Evolutionary conservation across 2,113 vertebrate species (phyloP).

Genomic region (Dermatemys mawii): DNA sequence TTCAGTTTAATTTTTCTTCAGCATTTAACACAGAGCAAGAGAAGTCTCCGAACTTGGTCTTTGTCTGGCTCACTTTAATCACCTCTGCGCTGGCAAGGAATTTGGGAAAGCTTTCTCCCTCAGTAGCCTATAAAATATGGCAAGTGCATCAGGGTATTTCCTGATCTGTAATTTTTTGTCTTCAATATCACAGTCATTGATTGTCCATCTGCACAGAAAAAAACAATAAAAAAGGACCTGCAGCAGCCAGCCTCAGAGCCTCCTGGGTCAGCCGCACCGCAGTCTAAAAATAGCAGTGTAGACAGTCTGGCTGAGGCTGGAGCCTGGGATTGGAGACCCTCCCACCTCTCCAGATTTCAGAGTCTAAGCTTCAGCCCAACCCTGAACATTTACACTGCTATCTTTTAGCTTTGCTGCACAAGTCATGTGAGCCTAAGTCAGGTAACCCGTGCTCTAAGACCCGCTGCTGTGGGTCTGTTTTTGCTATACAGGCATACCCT

Average conservation of each 20-base stretch:
- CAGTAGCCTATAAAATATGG: slow-evolving; percentile 2
- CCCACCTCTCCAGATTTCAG: not conserved
- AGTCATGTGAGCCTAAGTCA: not conserved
- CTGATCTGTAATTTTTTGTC: not conserved
- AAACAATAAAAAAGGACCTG: too few species aligned
- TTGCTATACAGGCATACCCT: not conserved
- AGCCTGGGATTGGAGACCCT: not conserved
- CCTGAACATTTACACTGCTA: not conserved
- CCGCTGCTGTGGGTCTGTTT: not conserved
- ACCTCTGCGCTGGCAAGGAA: not conserved
- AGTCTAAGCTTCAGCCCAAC: not conserved
- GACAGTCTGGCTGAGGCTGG: too few species aligned
- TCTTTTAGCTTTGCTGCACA: too few species aligned
- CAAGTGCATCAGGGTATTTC: not conserved
- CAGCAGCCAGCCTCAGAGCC: too few species aligned
- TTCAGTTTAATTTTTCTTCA: not conserved
- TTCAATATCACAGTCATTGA: not conserved
- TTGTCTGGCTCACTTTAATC: not conserved
- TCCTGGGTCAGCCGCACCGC: too few species aligned
- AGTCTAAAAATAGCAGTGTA: too few species aligned
- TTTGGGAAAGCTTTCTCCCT: not conserved
- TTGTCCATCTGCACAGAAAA: too few species aligned
- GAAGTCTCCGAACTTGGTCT: not conserved
- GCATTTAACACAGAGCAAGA: not conserved
- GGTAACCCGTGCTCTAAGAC: not conserved